Evolutionary conservation across 2,888 invertebrate genomes (phyloP), one percentile per base, ranked within the genome.

Genomic region (Campopleginae sp.): DNA sequence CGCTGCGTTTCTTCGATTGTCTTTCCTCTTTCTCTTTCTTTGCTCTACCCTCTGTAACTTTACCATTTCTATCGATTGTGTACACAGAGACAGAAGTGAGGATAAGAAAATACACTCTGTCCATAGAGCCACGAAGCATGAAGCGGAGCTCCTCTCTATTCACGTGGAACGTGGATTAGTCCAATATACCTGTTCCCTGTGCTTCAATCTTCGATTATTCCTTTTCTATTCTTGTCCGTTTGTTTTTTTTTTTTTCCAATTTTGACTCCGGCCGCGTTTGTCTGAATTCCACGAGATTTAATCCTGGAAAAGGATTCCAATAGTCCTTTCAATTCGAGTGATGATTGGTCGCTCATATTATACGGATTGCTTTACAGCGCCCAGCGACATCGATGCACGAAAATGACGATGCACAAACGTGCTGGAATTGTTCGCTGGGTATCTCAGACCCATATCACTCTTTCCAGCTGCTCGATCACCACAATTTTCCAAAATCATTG

Each of bases 111-210:
- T 76, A 82, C 82, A 77, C 71, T 58, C 58, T 31, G 48, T 82
- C 82, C 66, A 76, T 66, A 42, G 44, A 80, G 80, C 76, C 80
- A 80, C 77, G 77, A 54, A 80, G 80, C 74, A 79, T 75, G 85
- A 85, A 85, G 78, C 51, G 74, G 74, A 74, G 48, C 78, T 85
- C 80, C 74, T 81, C 66, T 66, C 78, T 77, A 63, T 82, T 76
- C 85, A 77, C 44, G 33, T 80, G 80, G 80, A 82, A 80, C 80
- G 72, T 68, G 85, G 82, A 85, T 85, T 85, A 82, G 77, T 77
- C 72, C 66, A 72, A 44, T 80, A 44, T 75, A n/a, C 33, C 23
- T 42, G 42, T 23, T 75, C 65, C 51, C 17, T 31, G 66, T 72
- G 27, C 17, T 27, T 38, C 44, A 46, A 65, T 75, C 54, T 46